phyloP scores from a whole-genome alignment of 2,888 invertebrate genomes.

The Mechanitis messenoides region DNA sequence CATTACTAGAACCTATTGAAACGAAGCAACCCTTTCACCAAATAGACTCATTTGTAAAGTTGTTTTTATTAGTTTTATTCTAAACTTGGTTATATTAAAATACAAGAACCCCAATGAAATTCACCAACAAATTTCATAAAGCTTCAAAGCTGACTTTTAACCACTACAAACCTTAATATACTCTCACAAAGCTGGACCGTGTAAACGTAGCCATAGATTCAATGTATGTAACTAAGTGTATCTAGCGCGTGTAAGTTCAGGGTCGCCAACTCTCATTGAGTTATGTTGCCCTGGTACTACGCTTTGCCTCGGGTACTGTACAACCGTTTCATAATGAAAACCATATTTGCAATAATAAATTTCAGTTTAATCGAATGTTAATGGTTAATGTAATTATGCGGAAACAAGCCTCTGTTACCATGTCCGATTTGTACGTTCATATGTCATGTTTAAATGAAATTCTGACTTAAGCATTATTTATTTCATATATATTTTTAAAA shows the following conservation, averaged over 20 bases:
- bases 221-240: slow-evolving; percentile 50
- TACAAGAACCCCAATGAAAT: slow-evolving; percentile 54
- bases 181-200: slow-evolving; percentile 39
- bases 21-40: too few species aligned
- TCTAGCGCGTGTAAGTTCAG: slow-evolving; percentile 55
- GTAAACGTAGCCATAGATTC: slow-evolving; percentile 63
- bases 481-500: background rate
- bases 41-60: too few species aligned
- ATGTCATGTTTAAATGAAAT: background rate
- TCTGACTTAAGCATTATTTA: background rate
- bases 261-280: slow-evolving; percentile 40
- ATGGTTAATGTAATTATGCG: background rate
- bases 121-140: slow-evolving; percentile 67
- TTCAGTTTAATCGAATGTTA: slow-evolving; percentile 1
- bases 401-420: slow-evolving; percentile 3
- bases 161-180: slow-evolving; percentile 39
- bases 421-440: background rate
- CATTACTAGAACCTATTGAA: too few species aligned
- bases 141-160: slow-evolving; percentile 59
- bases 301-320: slow-evolving; percentile 19
- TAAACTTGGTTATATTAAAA: slow-evolving; percentile 26
- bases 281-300: slow-evolving; percentile 56
- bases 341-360: background rate
- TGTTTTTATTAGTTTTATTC: slow-evolving; percentile 28
- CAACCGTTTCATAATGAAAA: slow-evolving; percentile 5